These are phyloP conservation scores for Panorpa germanica DNA, from an alignment of 2,888 invertebrate species.

Conservation along the genomic window DNA sequence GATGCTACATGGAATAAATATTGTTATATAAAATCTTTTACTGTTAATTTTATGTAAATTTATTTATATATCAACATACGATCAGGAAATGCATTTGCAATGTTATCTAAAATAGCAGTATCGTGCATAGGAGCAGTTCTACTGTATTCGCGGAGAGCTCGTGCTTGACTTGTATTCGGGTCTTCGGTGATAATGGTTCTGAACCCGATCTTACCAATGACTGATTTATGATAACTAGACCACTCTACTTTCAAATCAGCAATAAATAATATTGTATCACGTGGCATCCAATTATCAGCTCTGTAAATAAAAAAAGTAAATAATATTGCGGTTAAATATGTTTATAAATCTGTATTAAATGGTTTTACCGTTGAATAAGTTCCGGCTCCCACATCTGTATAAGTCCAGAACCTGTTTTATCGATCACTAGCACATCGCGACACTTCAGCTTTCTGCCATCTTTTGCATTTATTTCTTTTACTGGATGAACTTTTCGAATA, in stretches of 20 bases:
- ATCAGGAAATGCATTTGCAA: constrained; percentile 20
- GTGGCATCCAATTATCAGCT: constrained; percentile 44
- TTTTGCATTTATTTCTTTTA: constrained; percentile 39
- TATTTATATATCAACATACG: constrained; percentile 21
- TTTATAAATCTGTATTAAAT: constrained; percentile 6
- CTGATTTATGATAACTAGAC: constrained; percentile 30
- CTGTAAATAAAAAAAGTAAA: constrained; percentile 19
- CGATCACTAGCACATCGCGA: constrained; percentile 45
- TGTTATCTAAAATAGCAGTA: constrained; percentile 18
- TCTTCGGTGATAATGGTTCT: constrained; percentile 53
- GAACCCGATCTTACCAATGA: constrained; percentile 27
- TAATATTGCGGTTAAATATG: constrained; percentile 5
- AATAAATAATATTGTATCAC: constrained; percentile 49
- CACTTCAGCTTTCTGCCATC: constrained; percentile 35
- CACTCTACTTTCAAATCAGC: constrained; percentile 45
- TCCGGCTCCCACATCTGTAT: constrained; percentile 50
- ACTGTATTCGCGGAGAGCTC: constrained; percentile 32
- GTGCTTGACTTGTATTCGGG: constrained; percentile 43
- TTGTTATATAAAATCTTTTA: constrained; percentile 3
- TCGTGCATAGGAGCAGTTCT: constrained; percentile 21
- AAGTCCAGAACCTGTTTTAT: constrained; percentile 38
- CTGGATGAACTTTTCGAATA: constrained; percentile 41
- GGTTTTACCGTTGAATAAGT: constrained; percentile 36
- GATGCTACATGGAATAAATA: constrained; percentile 30
- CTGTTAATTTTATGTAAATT: not conserved